These are phyloP conservation scores for Aldrovandia affinis DNA, from an alignment of 2,797 vertebrate species.

Conservation along the genomic window DNA sequence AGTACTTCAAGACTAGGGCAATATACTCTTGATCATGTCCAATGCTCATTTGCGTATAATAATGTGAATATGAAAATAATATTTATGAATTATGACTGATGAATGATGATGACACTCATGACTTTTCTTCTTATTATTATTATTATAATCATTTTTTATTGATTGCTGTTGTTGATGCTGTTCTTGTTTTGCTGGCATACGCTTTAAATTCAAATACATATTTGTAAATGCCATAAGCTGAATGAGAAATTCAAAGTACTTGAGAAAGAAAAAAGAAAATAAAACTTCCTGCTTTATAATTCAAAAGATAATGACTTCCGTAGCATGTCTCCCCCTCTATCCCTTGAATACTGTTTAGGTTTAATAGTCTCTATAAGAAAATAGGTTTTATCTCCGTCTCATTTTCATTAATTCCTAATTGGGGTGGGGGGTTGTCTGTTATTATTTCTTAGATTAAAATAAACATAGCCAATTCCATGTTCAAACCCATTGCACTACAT, in stretches of 20 bases:
- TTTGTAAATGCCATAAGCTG: slow-evolving; percentile 67
- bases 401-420: slow-evolving; percentile 90
- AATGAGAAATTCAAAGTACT: slow-evolving; percentile 74
- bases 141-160: slow-evolving; percentile 5
- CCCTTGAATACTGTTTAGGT: slow-evolving; percentile 83
- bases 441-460: slow-evolving; percentile 89
- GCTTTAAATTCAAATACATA: slow-evolving; percentile 67
- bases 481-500: slow-evolving; percentile 84
- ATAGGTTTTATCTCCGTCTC: slow-evolving; percentile 84
- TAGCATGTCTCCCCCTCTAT: slow-evolving; percentile 67
- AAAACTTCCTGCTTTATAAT: slow-evolving; percentile 82
- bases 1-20: not conserved
- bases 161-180: slow-evolving; percentile 30
- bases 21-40: not conserved
- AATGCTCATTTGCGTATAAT: not conserved
- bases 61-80: not conserved
- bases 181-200: slow-evolving; percentile 42
- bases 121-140: slow-evolving; percentile 39
- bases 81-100: slow-evolving; percentile 1
- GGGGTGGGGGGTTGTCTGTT: slow-evolving; percentile 84
- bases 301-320: slow-evolving; percentile 83
- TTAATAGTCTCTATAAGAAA: slow-evolving; percentile 87
- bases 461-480: slow-evolving; percentile 85
- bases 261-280: slow-evolving; percentile 69
- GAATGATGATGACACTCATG: slow-evolving; percentile 13